Conservation (phyloP, 2,797 vertebrate genomes). For the Lerista edwardsae region DNA sequence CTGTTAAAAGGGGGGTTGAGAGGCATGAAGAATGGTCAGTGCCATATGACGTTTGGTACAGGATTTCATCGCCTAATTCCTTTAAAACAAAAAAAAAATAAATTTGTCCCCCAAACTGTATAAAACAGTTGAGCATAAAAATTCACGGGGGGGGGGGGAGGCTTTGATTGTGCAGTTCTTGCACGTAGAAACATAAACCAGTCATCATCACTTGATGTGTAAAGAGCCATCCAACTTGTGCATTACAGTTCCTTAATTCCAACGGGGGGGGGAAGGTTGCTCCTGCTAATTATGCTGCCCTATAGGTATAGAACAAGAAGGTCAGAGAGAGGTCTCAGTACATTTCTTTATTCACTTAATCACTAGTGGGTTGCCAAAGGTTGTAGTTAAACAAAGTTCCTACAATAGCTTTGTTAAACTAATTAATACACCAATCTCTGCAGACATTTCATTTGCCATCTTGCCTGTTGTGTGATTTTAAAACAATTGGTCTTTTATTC, state of each 20-base stretch:
- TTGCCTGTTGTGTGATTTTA: constrained; percentile 5
- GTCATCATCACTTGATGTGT: not conserved
- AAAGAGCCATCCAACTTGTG: not conserved
- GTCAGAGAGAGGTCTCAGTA: constrained; percentile 1
- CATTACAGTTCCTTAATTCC: not conserved
- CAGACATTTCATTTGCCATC: constrained; percentile 28
- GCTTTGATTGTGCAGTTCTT: not conserved
- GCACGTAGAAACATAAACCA: not conserved
- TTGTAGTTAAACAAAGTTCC: constrained; percentile 20
- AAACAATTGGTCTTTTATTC: constrained; percentile 33
- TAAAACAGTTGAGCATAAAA: not conserved
- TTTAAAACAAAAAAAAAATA: not conserved
- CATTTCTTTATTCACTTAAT: not conserved
- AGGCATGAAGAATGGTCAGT: not conserved
- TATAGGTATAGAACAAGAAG: constrained; percentile 3
- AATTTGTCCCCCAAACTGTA: too few relatives aligned
- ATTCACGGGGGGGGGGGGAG: not conserved
- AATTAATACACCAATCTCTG: constrained; percentile 25
- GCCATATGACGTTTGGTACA: not conserved
- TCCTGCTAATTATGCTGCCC: not conserved
- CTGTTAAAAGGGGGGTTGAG: not conserved
- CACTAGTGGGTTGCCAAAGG: constrained; percentile 9
- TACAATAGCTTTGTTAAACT: not conserved
- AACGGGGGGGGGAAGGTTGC: not conserved
- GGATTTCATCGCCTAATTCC: not conserved